Evolutionary conservation across 1,140 invertebrate genomes (phyloP).

Genomic region (Halictus rubicundus): DNA sequence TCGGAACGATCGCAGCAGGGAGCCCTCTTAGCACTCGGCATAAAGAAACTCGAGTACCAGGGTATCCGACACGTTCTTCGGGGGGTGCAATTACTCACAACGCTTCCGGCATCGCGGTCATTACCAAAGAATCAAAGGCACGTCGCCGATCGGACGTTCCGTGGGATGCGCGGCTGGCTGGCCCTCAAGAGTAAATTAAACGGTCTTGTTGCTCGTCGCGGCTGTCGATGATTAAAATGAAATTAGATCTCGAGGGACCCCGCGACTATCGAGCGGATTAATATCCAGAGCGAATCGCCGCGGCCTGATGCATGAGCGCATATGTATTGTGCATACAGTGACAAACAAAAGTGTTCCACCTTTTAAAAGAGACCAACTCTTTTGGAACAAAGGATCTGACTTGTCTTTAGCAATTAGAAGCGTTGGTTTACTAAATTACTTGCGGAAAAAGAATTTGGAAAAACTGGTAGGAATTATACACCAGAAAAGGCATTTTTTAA

Average conservation of each 20-base stretch:
- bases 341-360: too few relatives aligned
- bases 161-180: background rate
- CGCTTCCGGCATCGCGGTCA: background rate
- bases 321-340: too few relatives aligned
- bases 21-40: too few relatives aligned
- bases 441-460: too few relatives aligned
- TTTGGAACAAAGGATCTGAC: too few relatives aligned
- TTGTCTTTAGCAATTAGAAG: too few relatives aligned
- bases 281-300: background rate
- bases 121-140: conserved; percentile 6
- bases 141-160: background rate
- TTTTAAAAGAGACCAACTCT: too few relatives aligned
- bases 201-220: background rate
- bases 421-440: too few relatives aligned
- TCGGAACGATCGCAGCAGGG: too few relatives aligned
- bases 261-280: background rate
- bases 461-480: too few relatives aligned
- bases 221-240: conserved; percentile 3
- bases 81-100: background rate
- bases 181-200: background rate
- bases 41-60: background rate
- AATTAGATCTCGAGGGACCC: background rate
- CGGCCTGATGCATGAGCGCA: too few relatives aligned
- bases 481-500: too few relatives aligned
- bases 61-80: background rate